These are phyloP conservation scores for Eidolon dupreanum DNA, from an alignment of 2,797 vertebrate genomes.

Conservation along the genomic window DNA sequence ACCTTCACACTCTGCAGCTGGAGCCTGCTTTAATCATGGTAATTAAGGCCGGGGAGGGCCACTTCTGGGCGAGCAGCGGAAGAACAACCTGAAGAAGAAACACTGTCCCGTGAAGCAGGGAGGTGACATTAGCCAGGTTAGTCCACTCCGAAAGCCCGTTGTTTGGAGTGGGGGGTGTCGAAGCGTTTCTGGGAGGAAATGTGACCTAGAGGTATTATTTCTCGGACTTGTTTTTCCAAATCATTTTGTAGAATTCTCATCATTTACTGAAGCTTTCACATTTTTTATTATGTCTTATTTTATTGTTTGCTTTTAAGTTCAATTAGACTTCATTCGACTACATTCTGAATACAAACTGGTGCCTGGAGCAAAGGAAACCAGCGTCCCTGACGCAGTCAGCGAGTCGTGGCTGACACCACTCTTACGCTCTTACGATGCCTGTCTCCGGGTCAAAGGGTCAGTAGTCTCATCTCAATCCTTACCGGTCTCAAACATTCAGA, in stretches of 20 bases:
- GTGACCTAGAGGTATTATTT: not conserved
- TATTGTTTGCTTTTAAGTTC: not conserved
- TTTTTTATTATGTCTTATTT: not conserved
- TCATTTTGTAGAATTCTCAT: not conserved
- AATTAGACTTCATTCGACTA: not conserved
- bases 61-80: not conserved
- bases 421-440: not conserved
- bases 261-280: not conserved
- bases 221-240: constrained; percentile 1
- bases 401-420: not conserved
- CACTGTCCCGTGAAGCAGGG: not conserved
- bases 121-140: not conserved
- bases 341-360: not conserved
- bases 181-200: not conserved
- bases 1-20: not conserved
- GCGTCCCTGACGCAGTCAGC: not conserved
- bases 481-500: not conserved
- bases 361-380: not conserved
- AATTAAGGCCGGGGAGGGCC: not conserved
- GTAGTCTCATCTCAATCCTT: not conserved
- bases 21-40: not conserved
- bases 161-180: not conserved
- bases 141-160: not conserved
- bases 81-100: not conserved
- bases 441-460: not conserved